These are phyloP conservation scores for Procambarus virginalis DNA, from an alignment of 1,140 invertebrate species.

Conservation along the genomic window DNA sequence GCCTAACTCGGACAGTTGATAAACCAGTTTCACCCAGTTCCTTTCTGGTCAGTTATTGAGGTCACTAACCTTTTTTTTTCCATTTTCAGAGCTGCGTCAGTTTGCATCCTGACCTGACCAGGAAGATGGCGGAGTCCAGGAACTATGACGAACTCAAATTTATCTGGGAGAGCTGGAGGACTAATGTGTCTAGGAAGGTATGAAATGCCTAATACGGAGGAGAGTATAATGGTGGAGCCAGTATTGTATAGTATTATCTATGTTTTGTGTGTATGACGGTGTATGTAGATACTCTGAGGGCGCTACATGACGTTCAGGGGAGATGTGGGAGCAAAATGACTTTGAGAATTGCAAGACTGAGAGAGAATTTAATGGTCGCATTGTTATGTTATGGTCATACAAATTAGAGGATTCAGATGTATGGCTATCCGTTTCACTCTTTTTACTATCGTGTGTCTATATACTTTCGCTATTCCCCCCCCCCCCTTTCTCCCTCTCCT, in stretches of 20 bases:
- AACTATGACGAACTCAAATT: background rate
- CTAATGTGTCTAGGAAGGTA: slow-evolving; percentile 2
- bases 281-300: too few species aligned
- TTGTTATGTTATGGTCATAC: background rate
- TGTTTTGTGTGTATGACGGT: too few species aligned
- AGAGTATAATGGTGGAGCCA: too few species aligned
- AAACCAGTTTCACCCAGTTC: too few species aligned
- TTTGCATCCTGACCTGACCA: background rate
- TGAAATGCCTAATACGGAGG: too few species aligned
- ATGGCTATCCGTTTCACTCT: background rate
- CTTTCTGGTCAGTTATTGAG: too few species aligned
- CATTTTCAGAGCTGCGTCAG: background rate
- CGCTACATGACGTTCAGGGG: background rate
- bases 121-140: background rate
- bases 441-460: background rate
- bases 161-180: slow-evolving; percentile 18
- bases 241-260: too few species aligned
- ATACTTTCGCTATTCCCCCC: slow-evolving; percentile 12
- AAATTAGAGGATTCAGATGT: background rate
- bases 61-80: too few species aligned
- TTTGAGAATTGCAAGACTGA: background rate
- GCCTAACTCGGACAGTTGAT: too few species aligned
- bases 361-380: background rate
- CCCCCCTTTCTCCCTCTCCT: background rate
- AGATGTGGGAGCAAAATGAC: too few species aligned